Evolutionary conservation across 2,113 vertebrate species (phyloP), one percentile per base, ranked within the genome.

Genomic region (Macroglossus sobrinus): DNA sequence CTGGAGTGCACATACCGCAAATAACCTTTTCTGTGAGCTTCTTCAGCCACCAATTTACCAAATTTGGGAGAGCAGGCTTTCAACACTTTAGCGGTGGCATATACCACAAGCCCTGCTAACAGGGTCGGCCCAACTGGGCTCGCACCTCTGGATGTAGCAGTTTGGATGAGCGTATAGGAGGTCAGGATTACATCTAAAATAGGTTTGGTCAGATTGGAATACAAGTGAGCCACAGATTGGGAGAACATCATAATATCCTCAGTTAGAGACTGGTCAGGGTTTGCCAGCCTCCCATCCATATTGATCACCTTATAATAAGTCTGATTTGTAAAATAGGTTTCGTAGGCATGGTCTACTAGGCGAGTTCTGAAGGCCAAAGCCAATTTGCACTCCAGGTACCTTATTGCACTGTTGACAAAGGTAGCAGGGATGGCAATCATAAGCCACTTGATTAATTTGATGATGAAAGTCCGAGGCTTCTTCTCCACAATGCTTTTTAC

Each of bases 121-220:
- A 99, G 97, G 0, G 99, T 99, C 40, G 99, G 99, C 38, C 99
- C 99, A 0, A 98, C 98, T 63, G 99, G 99, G 98, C 99, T 99
- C 4, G 99, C 99, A 0, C 99, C 99, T 66, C 99, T 97, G 14
- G 99, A 99, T 19, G 98, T 98, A 0, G 99, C 99, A 0, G 99
- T 99, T 98, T 98, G 99, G 93, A 99, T 99, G 71, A 99, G 99
- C 0, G 99, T 99, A 97, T 99, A 99, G 72, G 99, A 99, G 47
- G 99, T 99, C 75, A 99, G 99, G 87, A 99, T 90, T 4, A 99
- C 99, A 26, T 99, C 99, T 97, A 99, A 97, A 84, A 99, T 99
- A 50, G 99, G 99, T 95, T 99, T 99, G 96, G 99, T 99, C 71
- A 99, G 99, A 97, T 99, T 99, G n/a, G 99, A 99, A 74, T 99